Evolutionary conservation across 2,113 vertebrate species (phyloP), one percentile per base, ranked within the genome.

Genomic region (Rhinogobius similis): DNA sequence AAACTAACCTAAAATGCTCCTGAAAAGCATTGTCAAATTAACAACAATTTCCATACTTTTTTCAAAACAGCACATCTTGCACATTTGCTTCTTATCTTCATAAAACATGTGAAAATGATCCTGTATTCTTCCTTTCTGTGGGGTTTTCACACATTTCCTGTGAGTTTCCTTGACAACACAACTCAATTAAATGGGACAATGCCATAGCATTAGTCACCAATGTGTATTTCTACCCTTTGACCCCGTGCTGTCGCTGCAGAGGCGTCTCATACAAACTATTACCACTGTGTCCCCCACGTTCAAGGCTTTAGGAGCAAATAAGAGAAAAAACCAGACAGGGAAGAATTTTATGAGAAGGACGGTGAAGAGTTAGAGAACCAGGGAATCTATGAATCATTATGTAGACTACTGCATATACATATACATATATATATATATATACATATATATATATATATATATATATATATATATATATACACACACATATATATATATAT

Each of bases 81-180:
- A 32, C 56, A 32, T 32, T 32, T 32, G 18, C 58, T 36, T 61
- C 27, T 8, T 11, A 38, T 61, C 27, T 36, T 9, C 6, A 32
- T 20, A 59, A 59, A 59, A 29, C 27, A 9, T 59, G 56, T 32
- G 14, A 24, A 59, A 59, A 7, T 20, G 9, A 59, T 20, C 27
- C 14, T 16, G 13, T 18, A 10, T 32, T 32, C 13, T 20, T 50
- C 46, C n/a, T 50, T 48, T 10, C 1, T 0, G 46, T n/a, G 6
- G 46, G 0, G 8, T n/a, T 50, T 21, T 46, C 43, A 46, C 16
- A 46, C 43, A 46, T 46, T 46, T 2, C 20, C 7, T 1, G 8
- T n/a, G 46, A 20, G 58, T 61, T 61, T 61, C 58, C 29, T n/a
- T 20, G 27, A 61, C 29, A 61, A 61, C 58, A 32, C 27, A n/a